Percentiles rank a stretch among this genome's conserved stretches.
Conservation (phyloP, 2,113 vertebrate species). For the Onychostoma macrolepis region DNA sequence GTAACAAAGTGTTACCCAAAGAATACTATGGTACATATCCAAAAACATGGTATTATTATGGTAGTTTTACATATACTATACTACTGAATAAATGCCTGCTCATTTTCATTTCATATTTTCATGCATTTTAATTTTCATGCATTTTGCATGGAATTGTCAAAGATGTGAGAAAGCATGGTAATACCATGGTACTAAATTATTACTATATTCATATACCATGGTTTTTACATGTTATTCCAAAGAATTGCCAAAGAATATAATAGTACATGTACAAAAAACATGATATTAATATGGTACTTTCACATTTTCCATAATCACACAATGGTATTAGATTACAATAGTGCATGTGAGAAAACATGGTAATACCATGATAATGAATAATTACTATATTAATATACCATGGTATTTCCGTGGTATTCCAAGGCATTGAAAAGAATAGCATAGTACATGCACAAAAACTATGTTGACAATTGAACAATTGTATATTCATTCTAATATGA, state of each 20-base stretch:
- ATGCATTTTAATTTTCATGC: no score
- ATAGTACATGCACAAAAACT: neutral
- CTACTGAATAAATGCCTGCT: no score
- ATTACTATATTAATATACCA: neutral
- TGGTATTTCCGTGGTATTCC: neutral
- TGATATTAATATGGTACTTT: neutral
- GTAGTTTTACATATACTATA: neutral
- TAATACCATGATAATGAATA: neutral
- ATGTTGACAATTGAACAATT: neutral
- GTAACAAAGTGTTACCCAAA: no score
- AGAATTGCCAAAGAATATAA: neutral
- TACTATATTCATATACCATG: neutral
- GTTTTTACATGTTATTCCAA: neutral
- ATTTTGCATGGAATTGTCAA: neutral
- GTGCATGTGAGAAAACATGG: neutral
- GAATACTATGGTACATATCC: no score
- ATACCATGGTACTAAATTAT: neutral
- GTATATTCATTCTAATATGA: neutral
- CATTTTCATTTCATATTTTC: no score
- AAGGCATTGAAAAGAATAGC: neutral
- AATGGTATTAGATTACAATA: neutral
- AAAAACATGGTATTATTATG: no score
- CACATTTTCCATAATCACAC: neutral
- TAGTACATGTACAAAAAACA: no score
- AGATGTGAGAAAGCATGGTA: no score